Evolutionary conservation across 2,888 invertebrate genomes (phyloP), one percentile per base, ranked within the genome.

Genomic region (Colostygia pectinataria): DNA sequence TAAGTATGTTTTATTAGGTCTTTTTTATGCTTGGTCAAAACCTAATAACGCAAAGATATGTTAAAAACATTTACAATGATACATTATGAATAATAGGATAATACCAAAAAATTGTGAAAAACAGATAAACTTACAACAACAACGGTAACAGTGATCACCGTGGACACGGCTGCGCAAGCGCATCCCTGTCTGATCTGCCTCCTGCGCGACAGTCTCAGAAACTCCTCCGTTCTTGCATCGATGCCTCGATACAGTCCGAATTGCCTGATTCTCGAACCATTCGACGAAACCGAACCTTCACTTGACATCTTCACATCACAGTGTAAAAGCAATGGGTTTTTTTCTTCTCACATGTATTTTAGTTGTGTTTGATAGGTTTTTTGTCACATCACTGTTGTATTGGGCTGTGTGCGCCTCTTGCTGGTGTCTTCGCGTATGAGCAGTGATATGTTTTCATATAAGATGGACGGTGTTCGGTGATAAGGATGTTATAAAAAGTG

Each of bases 191-290:
- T 67, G 5, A 90, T 76, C 67, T 90, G 90, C 9, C 85, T 65
- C 49, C 71, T 81, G 56, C 78, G 79, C 1, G 90, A 90, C 39
- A 88, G 61, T 52, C 74, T 74, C 18, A 89, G 62, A 53, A 90
- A 90, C 65, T 89, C 88, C 63, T 87, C 86, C 0, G 88, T 88
- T 59, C 78, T 74, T 2, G 80, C 77, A 44, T 90, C 89, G 9
- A 89, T 86, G 25, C 76, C 81, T 54, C 85, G 70, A 66, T 90
- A 89, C 53, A 90, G 57, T 1, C 89, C 90, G 29, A 90, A 86
- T 61, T 86, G 86, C 28, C 77, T 68, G 33, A 87, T 67, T 36
- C 72, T 62, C 13, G 86, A 83, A 32, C 77, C 71, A 7, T 50
- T 57, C 13, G 74, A 71, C 34, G 72, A 66, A 57, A 71, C 68